phyloP scores from a whole-genome alignment of 35 echinoderm and acorn worm species.

The Lytechinus pictus region DNA sequence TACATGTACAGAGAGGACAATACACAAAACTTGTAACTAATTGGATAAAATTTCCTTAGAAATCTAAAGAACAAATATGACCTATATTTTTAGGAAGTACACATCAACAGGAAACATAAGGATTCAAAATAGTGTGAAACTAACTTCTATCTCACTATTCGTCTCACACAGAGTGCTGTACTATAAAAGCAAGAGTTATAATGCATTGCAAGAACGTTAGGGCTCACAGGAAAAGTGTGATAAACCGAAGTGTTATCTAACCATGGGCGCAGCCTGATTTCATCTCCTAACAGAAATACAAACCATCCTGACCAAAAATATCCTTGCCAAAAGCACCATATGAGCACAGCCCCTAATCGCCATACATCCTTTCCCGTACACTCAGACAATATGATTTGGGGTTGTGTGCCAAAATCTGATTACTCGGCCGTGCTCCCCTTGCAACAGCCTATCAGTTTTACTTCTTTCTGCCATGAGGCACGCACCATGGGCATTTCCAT shows the following conservation, averaged over 20 bases:
- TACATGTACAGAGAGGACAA: background rate
- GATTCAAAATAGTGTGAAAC: background rate
- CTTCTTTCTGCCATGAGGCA: background rate
- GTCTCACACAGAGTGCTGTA: background rate
- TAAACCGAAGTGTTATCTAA: background rate
- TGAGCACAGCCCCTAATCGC: background rate
- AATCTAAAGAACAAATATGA: background rate
- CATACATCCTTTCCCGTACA: background rate
- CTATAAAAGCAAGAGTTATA: background rate
- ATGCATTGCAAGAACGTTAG: background rate
- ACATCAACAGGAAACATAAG: background rate
- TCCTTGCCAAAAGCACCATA: slow-evolving; percentile 8
- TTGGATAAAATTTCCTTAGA: background rate
- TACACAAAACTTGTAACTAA: background rate
- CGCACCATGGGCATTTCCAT: slow-evolving; percentile 24
- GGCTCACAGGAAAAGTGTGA: slow-evolving; percentile 9
- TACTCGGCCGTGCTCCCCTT: background rate
- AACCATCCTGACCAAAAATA: background rate
- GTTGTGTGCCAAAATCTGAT: slow-evolving; percentile 27
- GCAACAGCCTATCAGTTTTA: background rate
- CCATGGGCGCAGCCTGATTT: slow-evolving; percentile 32
- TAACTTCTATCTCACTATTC: background rate
- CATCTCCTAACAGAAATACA: slow-evolving; percentile 26
- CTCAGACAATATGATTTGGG: slow-evolving; percentile 26
- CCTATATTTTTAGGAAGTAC: background rate